phyloP scores from a whole-genome alignment of 2,113 vertebrate species.

The Dermatemys mawii region DNA sequence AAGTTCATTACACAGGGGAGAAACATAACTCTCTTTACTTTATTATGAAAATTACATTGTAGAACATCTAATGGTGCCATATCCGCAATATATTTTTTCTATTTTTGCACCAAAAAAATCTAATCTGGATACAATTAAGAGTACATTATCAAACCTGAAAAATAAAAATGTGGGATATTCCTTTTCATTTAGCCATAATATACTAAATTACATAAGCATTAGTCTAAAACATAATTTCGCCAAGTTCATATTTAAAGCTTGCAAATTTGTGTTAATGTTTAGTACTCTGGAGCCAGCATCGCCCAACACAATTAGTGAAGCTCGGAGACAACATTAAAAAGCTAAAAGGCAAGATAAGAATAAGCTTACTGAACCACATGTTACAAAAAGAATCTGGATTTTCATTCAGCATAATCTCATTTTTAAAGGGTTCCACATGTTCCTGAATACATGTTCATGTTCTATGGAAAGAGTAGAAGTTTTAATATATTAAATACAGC shows the following conservation, averaged over 20 bases:
- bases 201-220: conserved; percentile 23
- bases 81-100: background rate
- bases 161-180: background rate
- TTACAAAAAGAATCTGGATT: conserved; percentile 31
- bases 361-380: conserved; percentile 18
- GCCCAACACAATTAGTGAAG: conserved; percentile 54
- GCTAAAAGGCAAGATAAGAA: conserved; percentile 12
- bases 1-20: conserved; percentile 57
- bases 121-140: background rate
- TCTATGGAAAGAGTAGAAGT: background rate
- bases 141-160: conserved; percentile 4
- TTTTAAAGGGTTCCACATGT: background rate
- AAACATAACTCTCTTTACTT: conserved; percentile 26
- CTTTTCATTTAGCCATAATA: conserved; percentile 31
- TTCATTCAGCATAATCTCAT: background rate
- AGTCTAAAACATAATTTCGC: conserved; percentile 34
- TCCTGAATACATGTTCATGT: background rate
- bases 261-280: background rate
- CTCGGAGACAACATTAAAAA: conserved; percentile 54
- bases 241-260: conserved; percentile 45
- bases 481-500: background rate
- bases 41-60: background rate
- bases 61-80: background rate
- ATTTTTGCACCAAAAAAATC: background rate
- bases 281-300: conserved; percentile 21